Base-by-base conservation (phyloP, 2,888 invertebrate species). In the Dasypolia templi region DNA sequence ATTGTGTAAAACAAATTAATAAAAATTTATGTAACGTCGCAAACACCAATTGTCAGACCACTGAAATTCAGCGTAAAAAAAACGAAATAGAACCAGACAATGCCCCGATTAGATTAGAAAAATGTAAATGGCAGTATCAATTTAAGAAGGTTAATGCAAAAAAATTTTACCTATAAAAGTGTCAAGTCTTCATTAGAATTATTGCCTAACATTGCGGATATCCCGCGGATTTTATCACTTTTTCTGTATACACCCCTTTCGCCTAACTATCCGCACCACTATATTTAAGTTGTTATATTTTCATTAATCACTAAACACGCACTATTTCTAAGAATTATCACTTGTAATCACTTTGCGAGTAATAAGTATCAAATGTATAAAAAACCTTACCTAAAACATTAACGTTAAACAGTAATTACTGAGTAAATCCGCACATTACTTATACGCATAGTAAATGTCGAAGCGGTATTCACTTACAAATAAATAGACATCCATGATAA, bases 341-440 rank as follows among this genome's bases (percentile, higher is more conserved):
- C 96, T 94, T 96, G 92, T 93, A 94, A 96, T 96, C 96, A 96
- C 95, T 93, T 95, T 94, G 94, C 94, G 95, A 95, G 93, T 95
- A 93, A 92, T 94, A 95, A 94, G 95, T 96, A 96, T 96, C 96
- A 96, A 96, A 96, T 95, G 96, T 96, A 95, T 96, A 95, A 96
- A n/a, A 90, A 95, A 95, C 91, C 93, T 95, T 94, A 94, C 88
- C 93, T 94, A 93, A 90, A 92, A 90, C 85, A 79, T 94, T 94
- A 94, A 94, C 91, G 84, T 93, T 93, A 93, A 92, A 93, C 92
- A 92, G 91, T 77, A 77, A 32, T 94, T 93, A 93, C 88, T 91
- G 94, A 95, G 94, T 95, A 94, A 93, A 94, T 91, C 93, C 94
- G 93, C 94, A 92, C 90, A 91, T 93, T 92, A 91, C 92, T 94